These are phyloP conservation scores for Origma solitaria DNA, from an alignment of 2,113 vertebrate species.

Conservation along the genomic window DNA sequence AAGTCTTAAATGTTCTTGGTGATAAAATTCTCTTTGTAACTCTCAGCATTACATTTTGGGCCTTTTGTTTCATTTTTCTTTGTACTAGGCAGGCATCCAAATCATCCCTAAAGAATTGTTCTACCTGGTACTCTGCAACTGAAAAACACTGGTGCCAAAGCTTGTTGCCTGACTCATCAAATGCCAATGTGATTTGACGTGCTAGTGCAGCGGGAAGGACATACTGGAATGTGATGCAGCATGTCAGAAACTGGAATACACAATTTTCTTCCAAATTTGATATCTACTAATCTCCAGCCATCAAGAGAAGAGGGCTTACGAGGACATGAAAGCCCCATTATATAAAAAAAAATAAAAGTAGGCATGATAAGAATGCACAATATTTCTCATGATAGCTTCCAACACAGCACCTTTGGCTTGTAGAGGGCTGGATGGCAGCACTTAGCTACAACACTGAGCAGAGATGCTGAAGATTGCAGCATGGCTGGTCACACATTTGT, in stretches of 20 bases:
- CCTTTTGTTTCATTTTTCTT: neutral
- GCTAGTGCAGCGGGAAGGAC: neutral
- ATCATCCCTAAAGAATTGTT: neutral
- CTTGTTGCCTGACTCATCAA: neutral
- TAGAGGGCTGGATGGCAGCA: neutral
- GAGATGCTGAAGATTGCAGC: neutral
- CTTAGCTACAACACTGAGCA: neutral
- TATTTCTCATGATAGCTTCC: neutral
- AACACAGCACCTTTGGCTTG: accelerated
- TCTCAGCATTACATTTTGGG: neutral
- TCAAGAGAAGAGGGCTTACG: neutral
- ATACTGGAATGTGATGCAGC: neutral
- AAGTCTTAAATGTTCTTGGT: neutral
- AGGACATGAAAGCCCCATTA: neutral
- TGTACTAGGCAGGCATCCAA: neutral
- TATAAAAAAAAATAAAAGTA: neutral
- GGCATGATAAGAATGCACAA: neutral
- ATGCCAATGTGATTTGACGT: neutral
- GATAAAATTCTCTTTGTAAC: neutral
- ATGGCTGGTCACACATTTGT: neutral
- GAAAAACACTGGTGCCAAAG: neutral
- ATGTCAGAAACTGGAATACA: neutral
- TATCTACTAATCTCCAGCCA: neutral
- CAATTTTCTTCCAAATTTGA: neutral
- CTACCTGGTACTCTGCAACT: slow-evolving; percentile 15